Base-by-base conservation (phyloP, 2,797 vertebrate genomes). In the Girardinus metallicus region DNA sequence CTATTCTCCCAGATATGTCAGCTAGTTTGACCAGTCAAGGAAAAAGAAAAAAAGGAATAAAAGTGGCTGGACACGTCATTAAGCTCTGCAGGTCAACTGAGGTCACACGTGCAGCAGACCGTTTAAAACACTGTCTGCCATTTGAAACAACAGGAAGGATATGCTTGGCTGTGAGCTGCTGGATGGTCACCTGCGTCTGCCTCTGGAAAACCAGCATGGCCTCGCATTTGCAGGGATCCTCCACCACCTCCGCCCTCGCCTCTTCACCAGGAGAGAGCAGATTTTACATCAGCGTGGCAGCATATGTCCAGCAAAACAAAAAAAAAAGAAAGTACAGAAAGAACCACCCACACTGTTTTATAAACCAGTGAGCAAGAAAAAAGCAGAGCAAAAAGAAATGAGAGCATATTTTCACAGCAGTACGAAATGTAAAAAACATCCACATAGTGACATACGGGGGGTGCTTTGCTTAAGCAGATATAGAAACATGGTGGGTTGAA, bases 141-240 rank as follows among this genome's bases (percentile, higher is more conserved):
- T 64, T 78, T 89, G 86, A 86, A 80, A 76, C 77, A 84, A 84
- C 83, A 86, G 71, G 93, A 97, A 98, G 98, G 98, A 99, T 99
- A 99, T 99, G 82, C 91, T 96, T 99, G 85, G 91, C 91, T 31
- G 96, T 95, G 83, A 99, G 94, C 89, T 96, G 95, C 93, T 98
- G 96, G 64, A 99, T 93, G 84, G 90, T 90, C 0, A 94, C 95
- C 86, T 95, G 97, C 15, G 96, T 96, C 31, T 96, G 95, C 82
- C 95, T 96, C 93, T 98, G 98, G 94, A 99, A 97, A 3, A 94
- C 96, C 94, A 97, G 89, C 3, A 96, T 95, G 85, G 97, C 97
- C 86, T 97, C 96, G 90, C 98, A 99, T 64, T 96, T 96, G 87
- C 98, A 99, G 11, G 96, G 96, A 55, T 98, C 97, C 80, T 89